Evolutionary conservation across 2,888 invertebrate genomes (phyloP), one percentile per base, ranked within the genome.

Genomic region (Aelia acuminata): DNA sequence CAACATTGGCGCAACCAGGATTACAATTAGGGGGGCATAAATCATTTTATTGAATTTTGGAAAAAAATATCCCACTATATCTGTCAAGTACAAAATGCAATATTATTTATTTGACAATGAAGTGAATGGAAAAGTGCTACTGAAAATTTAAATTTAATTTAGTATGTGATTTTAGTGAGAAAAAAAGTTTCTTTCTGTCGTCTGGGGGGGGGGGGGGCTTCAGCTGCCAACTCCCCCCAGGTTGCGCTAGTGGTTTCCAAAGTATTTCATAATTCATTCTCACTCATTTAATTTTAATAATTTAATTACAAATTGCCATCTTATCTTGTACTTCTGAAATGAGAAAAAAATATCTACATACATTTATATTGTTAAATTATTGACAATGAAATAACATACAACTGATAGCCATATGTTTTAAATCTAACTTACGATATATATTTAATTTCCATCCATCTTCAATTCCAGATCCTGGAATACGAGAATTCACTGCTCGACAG

Each of bases 401-500:
- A 22, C 18, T 8, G 10, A 80, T 43, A 39, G 18, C 22, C n/a
- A 43, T n/a, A 43, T n/a, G 43, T 63, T 5, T 49, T 80, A 84
- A 84, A 10, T 0, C 10, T n/a, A 75, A 91, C 91, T 91, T 88
- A 91, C 91, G 91, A 63, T 90, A 90, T 89, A 91, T 90, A 88
- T 91, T 91, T 11, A 91, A 90, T 87, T 91, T 91, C 91, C 91
- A 91, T 22, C 90, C 90, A 87, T 91, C 91, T 87, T 91, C 91
- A 3, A 91, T 84, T 49, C 88, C 89, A 49, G 90, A 90, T 80
- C 90, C 90, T 43, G 90, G 89, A 39, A 90, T 90, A 5, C 89
- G 86, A 18, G 88, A 84, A 20, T 90, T 92, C 88, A 92, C 92
- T 8, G 92, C 92, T 57, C 92, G 91, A 89, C 93, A 93, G 22